Conservation (phyloP, 2,113 vertebrate genomes). For the Heteronetta atricapilla region DNA sequence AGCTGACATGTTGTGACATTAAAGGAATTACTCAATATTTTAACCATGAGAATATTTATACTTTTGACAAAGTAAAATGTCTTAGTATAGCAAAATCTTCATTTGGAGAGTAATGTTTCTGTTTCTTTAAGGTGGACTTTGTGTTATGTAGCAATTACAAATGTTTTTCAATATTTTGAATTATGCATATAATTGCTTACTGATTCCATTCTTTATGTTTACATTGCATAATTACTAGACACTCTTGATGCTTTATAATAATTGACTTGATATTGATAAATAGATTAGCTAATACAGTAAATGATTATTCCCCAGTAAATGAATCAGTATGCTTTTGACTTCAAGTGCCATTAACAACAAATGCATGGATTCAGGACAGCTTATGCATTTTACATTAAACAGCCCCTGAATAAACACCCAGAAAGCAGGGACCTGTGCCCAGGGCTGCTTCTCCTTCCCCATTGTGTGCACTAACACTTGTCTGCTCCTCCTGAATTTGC, state of each 20-base stretch:
- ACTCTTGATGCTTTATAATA: slow-evolving; percentile 57
- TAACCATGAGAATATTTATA: neutral
- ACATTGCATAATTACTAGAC: slow-evolving; percentile 40
- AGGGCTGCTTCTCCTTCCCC: neutral
- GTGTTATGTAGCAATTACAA: neutral
- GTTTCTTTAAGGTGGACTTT: neutral
- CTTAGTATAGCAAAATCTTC: neutral
- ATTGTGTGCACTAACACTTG: rapidly evolving
- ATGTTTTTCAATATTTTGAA: slow-evolving; percentile 2
- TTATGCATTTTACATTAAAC: slow-evolving; percentile 45
- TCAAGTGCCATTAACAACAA: slow-evolving; percentile 55
- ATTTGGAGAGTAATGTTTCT: neutral
- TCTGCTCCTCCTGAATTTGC: neutral
- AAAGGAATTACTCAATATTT: neutral
- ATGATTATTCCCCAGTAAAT: slow-evolving; percentile 55
- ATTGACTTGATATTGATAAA: slow-evolving; percentile 63
- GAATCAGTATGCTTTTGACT: slow-evolving; percentile 61
- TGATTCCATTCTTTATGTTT: slow-evolving; percentile 56
- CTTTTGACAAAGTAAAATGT: neutral
- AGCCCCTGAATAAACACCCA: slow-evolving; percentile 3
- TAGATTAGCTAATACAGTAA: slow-evolving; percentile 47
- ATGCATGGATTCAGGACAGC: slow-evolving; percentile 35
- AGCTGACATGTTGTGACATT: neutral
- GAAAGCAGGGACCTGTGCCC: neutral
- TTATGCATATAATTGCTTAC: slow-evolving; percentile 42